These are phyloP conservation scores for Clamator glandarius DNA, from an alignment of 2,797 vertebrate species.

Conservation along the genomic window DNA sequence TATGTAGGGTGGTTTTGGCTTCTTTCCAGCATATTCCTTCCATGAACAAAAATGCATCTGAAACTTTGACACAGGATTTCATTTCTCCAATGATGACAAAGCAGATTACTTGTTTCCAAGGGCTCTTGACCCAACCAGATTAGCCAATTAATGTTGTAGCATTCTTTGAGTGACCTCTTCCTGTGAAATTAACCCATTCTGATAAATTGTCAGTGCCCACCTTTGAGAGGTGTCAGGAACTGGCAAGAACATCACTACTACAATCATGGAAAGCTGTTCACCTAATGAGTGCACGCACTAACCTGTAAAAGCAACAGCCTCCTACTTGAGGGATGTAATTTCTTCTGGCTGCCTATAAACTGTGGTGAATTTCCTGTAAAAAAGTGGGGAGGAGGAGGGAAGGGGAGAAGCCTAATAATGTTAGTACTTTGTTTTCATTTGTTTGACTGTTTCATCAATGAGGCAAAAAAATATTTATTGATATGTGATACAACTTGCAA, in stretches of 20 bases:
- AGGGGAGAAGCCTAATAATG: neutral
- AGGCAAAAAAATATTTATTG: neutral
- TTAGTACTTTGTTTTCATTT: neutral
- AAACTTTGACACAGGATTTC: neutral
- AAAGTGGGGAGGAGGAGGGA: rapidly evolving
- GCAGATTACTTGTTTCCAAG: neutral
- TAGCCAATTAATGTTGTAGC: neutral
- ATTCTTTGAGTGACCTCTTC: neutral
- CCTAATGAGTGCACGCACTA: neutral
- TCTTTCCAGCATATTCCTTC: neutral
- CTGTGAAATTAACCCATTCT: neutral
- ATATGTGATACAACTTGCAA: neutral
- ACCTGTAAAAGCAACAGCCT: neutral
- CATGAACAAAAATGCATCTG: neutral
- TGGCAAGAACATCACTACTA: neutral
- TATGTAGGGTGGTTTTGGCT: neutral
- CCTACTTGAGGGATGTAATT: neutral
- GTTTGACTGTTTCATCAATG: neutral
- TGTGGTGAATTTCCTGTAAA: neutral
- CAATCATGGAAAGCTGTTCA: neutral
- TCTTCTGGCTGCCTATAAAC: neutral
- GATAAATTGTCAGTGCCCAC: neutral
- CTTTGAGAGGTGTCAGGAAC: neutral
- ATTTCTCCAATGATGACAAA: neutral
- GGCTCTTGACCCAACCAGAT: neutral